These are phyloP conservation scores for Conchocele bisecta DNA, from an alignment of 2,888 invertebrate genomes.

Conservation along the genomic window DNA sequence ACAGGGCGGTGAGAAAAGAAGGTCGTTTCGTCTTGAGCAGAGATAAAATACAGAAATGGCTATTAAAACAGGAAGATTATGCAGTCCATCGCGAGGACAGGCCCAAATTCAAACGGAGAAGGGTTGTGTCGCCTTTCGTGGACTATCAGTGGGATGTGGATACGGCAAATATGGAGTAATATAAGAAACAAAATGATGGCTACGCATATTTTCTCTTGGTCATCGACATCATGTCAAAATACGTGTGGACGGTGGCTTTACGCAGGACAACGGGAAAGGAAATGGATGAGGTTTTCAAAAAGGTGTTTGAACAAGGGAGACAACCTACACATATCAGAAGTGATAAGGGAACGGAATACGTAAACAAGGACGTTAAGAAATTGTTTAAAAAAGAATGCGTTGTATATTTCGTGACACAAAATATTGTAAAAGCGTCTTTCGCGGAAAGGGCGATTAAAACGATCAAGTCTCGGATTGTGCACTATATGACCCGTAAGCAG, in stretches of 20 bases:
- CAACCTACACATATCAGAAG: slow-evolving; percentile 19
- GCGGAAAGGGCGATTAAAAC: slow-evolving; percentile 49
- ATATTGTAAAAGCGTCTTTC: slow-evolving; percentile 34
- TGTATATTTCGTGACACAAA: slow-evolving; percentile 34
- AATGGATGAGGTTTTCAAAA: slow-evolving; percentile 30
- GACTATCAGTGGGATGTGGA: slow-evolving; percentile 55
- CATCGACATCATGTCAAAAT: slow-evolving; percentile 38
- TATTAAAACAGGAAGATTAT: slow-evolving; percentile 50
- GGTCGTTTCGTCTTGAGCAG: slow-evolving; percentile 40
- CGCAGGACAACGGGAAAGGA: slow-evolving; percentile 31
- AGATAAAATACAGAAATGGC: slow-evolving; percentile 51
- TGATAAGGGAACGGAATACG: slow-evolving; percentile 40
- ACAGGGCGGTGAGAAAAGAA: slow-evolving; percentile 48
- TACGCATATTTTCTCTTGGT: slow-evolving; percentile 41
- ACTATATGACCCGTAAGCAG: slow-evolving; percentile 43
- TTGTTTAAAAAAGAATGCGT: slow-evolving; percentile 28
- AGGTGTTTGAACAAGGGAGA: slow-evolving; percentile 29
- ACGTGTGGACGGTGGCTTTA: slow-evolving; percentile 37
- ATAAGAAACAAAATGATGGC: slow-evolving; percentile 38
- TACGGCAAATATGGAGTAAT: slow-evolving; percentile 33
- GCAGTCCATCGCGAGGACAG: slow-evolving; percentile 41
- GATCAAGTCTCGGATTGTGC: slow-evolving; percentile 30
- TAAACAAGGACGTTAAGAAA: slow-evolving; percentile 23
- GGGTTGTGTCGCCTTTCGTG: slow-evolving; percentile 42
- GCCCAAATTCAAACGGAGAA: slow-evolving; percentile 35